Conservation (phyloP, 2,113 vertebrate species). For the Tiliqua scincoides region DNA sequence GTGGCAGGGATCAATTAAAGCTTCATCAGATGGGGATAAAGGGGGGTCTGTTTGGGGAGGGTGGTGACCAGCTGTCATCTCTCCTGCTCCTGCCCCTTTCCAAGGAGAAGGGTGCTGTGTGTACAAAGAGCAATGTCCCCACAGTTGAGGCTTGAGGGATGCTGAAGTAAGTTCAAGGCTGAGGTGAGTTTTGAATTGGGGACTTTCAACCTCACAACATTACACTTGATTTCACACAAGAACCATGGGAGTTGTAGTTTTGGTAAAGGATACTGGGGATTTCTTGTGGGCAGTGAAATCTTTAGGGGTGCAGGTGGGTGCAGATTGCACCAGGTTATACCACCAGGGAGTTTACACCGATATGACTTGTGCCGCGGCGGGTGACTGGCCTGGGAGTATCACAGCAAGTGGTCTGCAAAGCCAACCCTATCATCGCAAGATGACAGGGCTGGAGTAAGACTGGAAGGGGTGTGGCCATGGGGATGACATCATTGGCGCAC, state of each 20-base stretch:
- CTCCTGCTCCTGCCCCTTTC: background rate
- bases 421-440: no score
- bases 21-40: conserved; percentile 28
- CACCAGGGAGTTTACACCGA: no score
- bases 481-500: no score
- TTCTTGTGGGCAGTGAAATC: no score
- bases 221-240: background rate
- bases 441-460: no score
- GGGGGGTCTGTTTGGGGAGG: background rate
- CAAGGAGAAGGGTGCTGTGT: background rate
- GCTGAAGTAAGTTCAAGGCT: background rate
- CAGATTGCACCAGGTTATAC: no score
- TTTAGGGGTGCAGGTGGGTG: no score
- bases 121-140: background rate
- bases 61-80: background rate
- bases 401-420: no score
- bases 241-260: background rate
- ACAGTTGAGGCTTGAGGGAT: background rate
- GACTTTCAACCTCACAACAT: background rate
- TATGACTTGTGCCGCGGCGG: no score
- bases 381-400: no score
- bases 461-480: no score
- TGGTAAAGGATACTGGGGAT: background rate
- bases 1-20: conserved; percentile 62
- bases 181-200: background rate